These are phyloP conservation scores for Centroberyx gerrardi DNA, from an alignment of 2,797 vertebrate genomes.

Conservation along the genomic window DNA sequence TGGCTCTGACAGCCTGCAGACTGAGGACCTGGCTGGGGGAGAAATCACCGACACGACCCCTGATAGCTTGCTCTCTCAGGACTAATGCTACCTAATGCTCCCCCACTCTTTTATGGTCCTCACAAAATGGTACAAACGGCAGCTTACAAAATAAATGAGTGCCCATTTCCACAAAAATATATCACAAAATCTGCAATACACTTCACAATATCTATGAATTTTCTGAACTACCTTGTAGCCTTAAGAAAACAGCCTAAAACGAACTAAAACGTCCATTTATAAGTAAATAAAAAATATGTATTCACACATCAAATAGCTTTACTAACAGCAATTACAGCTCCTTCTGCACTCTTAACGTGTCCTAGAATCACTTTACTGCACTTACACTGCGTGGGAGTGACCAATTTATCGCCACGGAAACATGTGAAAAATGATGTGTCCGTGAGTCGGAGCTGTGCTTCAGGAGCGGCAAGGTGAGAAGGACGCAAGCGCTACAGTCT, in stretches of 20 bases:
- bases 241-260: constrained; percentile 16
- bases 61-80: background rate
- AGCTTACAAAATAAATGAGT: background rate
- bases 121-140: too few species aligned
- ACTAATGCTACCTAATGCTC: too few species aligned
- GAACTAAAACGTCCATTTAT: constrained; percentile 60
- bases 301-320: constrained; percentile 44
- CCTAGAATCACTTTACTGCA: constrained; percentile 54
- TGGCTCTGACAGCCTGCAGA: background rate
- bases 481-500: constrained; percentile 48
- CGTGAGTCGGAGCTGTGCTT: constrained; percentile 40
- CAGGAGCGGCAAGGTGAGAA: constrained; percentile 54
- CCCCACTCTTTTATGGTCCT: background rate
- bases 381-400: constrained; percentile 63
- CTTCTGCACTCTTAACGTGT: constrained; percentile 49
- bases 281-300: constrained; percentile 19
- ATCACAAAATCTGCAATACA: too few species aligned
- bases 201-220: constrained; percentile 12
- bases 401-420: constrained; percentile 42
- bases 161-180: constrained; percentile 3
- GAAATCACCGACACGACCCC: constrained; percentile 3
- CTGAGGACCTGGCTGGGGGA: background rate
- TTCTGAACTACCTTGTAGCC: constrained; percentile 10
- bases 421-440: constrained; percentile 34
- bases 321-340: constrained; percentile 57